Percentiles rank a stretch among this genome's conserved stretches.
These are phyloP conservation scores for Nycticryphes semicollaris DNA, from an alignment of 2,113 vertebrate genomes.

Conservation along the genomic window DNA sequence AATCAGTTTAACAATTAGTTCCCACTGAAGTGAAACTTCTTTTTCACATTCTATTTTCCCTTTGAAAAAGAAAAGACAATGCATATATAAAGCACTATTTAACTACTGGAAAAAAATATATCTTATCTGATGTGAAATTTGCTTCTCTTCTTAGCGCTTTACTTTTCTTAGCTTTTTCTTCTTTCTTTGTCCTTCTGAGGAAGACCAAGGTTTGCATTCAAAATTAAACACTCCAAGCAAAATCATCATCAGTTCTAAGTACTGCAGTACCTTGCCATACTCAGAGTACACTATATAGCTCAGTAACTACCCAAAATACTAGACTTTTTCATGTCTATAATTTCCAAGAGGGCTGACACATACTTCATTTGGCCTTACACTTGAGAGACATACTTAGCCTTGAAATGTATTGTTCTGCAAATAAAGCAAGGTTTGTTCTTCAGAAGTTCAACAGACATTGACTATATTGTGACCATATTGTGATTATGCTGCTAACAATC, in stretches of 20 bases:
- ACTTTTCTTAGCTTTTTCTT: neutral
- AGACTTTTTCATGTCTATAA: neutral
- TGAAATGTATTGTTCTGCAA: neutral
- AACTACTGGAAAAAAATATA: neutral
- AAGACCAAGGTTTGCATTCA: neutral
- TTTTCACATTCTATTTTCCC: neutral
- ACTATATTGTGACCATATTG: neutral
- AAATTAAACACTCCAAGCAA: constrained; percentile 1
- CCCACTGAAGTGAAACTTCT: neutral
- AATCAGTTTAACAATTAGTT: neutral
- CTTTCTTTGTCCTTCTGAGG: neutral
- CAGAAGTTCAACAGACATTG: neutral
- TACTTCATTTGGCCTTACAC: neutral
- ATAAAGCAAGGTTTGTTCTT: neutral
- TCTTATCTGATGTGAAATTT: neutral
- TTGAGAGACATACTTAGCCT: neutral
- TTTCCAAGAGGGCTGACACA: neutral
- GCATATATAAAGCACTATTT: neutral
- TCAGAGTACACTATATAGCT: neutral
- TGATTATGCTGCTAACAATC: neutral
- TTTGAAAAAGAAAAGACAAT: neutral
- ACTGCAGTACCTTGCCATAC: neutral
- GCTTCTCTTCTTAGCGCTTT: neutral
- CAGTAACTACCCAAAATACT: neutral
- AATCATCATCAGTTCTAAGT: neutral